Evolutionary conservation across 2,113 vertebrate species (phyloP).

Genomic region (Empidonax traillii): DNA sequence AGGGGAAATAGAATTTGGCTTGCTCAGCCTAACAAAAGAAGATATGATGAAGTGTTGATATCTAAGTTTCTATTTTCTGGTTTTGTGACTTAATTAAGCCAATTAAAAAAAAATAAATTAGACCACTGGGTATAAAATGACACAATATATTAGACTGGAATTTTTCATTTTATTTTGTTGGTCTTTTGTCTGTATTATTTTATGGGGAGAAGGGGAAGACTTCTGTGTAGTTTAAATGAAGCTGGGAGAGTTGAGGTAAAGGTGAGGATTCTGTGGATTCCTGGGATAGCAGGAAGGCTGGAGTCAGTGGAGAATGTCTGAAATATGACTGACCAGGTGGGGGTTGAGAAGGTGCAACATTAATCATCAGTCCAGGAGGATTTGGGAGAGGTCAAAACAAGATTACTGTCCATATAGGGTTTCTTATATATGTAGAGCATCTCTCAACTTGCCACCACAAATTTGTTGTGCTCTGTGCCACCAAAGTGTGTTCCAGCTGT

Average conservation of each 20-base stretch:
- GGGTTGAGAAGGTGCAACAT: neutral
- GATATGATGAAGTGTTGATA: neutral
- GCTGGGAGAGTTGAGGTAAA: neutral
- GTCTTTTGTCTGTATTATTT: neutral
- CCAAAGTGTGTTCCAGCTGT: neutral
- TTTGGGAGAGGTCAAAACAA: neutral
- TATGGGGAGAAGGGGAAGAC: neutral
- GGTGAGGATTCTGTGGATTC: neutral
- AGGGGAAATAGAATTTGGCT: neutral
- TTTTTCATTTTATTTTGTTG: neutral
- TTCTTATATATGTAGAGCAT: neutral
- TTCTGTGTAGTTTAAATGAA: neutral
- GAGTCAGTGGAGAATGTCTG: neutral
- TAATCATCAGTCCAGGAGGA: neutral
- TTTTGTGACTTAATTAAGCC: neutral
- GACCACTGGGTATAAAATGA: neutral
- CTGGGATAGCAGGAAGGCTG: neutral
- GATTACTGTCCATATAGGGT: neutral
- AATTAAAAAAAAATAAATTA: neutral
- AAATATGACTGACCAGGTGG: neutral
- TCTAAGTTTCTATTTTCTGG: neutral
- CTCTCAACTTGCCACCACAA: neutral
- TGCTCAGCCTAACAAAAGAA: neutral
- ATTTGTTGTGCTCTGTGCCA: neutral
- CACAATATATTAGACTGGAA: neutral